Base-by-base conservation (phyloP, 2,888 invertebrate species). In the Nymphalis c-album region DNA sequence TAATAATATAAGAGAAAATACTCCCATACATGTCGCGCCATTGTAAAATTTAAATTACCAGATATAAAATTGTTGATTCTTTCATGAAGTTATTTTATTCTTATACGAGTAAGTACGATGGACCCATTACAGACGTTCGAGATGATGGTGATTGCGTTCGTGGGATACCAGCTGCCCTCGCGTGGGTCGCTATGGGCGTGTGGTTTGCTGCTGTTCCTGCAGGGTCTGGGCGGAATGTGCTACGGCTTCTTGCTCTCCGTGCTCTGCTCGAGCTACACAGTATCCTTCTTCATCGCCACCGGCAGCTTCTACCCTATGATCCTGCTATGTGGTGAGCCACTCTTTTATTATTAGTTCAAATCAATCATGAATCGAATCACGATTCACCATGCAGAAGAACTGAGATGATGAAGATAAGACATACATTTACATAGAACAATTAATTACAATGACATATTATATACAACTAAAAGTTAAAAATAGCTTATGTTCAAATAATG, bases 251-350 rank as follows among this genome's bases (percentile, higher is more conserved):
- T 97, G 50, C 95, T 98, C 61, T 97, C 98, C 0, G 94, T 97
- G 0, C 88, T 96, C 74, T 96, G 96, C 78, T 93, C 94, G 26
- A 95, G 96, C 45, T 97, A 97, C 76, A 95, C 95, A 0, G 93
- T 96, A 77, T 96, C 97, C 0, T 97, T 97, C 91, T 97, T 97
- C 82, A 93, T 96, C 16, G 94, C 97, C 0, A 95, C 97, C 0
- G 98, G 98, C 17, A 96, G 96, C 72, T 98, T 98, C 81, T 98
- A 98, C 81, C 98, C 98, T 0, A 95, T 97, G 93, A 94, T 98
- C 72, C 90, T 98, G 71, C 89, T 97, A 7, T 96, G 97, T 83
- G 98, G 98, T 97, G 85, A 91, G 94, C 8, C 17, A 47, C 8
- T 7, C 48, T n/a, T 17, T 7, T 18, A 18, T 18, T 53, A 26